Base-by-base conservation (phyloP, 1,140 invertebrate genomes). In the Drosophila elegans region DNA sequence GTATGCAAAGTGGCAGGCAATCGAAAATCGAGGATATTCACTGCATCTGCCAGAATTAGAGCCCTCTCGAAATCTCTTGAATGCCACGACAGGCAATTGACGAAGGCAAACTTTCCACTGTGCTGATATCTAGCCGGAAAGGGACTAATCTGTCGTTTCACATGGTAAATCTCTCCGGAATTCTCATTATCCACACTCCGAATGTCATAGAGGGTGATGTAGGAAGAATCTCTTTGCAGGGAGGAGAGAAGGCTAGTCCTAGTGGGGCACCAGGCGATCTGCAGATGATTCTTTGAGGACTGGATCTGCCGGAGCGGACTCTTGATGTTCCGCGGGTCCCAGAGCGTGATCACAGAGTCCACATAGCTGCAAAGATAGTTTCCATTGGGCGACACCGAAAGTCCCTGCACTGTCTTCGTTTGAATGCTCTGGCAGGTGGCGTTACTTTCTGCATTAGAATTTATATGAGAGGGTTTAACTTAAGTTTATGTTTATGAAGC, bases 191-290 rank as follows among this genome's bases (percentile, higher is more conserved):
- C 89, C 34, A 88, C 86, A 34, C 75, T 78, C 10, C 92, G 84
- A 49, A 92, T 90, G 48, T 92, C 91, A 13, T 92, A 91, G 0
- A 92, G 73, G 1, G 90, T 91, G 3, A 92, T 80, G 12, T 83
- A 91, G 0, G 90, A 74, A 0, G 90, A 91, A 11, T 92, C 92
- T 5, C 91, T 72, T 69, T 92, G 91, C 49, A 92, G 56, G 0
- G 88, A 88, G 4, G 91, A 90, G 2, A 92, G 69, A 44, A 92
- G n/a, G 34, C 79, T 89, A 0, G 83, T 80, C 5, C 90, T 96
- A n/a, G 97, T 98, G 7, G 97, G 97, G 92, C 97, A 98, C 97
- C 97, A 98, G 48, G 94, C 93, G 34, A 98, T 94, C 93, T 97
- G 97, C 12, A 94, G 93, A 48, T 98, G 94, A 66, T 94, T 94